Conservation (phyloP, 1,140 invertebrate genomes). For the Habropoda laboriosa region DNA sequence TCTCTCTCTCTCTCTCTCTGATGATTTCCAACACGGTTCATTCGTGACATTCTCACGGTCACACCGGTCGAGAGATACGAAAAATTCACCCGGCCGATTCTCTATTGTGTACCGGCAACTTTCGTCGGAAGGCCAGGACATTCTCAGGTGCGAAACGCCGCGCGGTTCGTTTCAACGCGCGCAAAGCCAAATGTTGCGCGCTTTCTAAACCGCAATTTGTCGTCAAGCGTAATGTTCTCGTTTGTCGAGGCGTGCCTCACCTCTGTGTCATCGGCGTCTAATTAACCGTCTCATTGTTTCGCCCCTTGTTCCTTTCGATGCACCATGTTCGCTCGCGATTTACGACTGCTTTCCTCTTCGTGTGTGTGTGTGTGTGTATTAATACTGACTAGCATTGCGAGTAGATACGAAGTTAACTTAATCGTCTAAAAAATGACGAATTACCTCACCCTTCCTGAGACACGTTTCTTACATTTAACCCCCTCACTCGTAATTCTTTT, state of each 20-base stretch:
- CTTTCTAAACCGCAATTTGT: slow-evolving; percentile 67
- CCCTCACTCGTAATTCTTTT: too few relatives aligned
- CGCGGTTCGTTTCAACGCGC: slow-evolving; percentile 49
- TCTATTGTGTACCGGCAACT: slow-evolving; percentile 70
- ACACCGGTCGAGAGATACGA: slow-evolving; percentile 31
- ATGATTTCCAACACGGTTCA: too few relatives aligned
- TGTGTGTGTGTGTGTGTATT: too few relatives aligned
- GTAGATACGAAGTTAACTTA: too few relatives aligned
- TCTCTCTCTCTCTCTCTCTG: too few relatives aligned
- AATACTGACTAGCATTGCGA: too few relatives aligned
- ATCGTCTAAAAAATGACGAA: too few relatives aligned
- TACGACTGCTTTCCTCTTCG: slow-evolving; percentile 26
- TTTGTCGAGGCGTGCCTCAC: slow-evolving; percentile 7
- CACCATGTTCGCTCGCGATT: not conserved
- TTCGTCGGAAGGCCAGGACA: slow-evolving; percentile 66
- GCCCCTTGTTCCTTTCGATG: not conserved
- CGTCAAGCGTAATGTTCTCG: slow-evolving; percentile 18
- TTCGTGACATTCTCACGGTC: slow-evolving; percentile 68
- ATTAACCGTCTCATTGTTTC: slow-evolving; percentile 24
- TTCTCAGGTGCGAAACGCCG: slow-evolving; percentile 74
- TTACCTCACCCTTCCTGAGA: too few relatives aligned
- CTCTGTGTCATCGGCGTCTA: slow-evolving; percentile 39
- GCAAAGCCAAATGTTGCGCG: slow-evolving; percentile 56
- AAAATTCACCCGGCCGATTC: slow-evolving; percentile 54
- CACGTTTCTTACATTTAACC: too few relatives aligned